A percentile compares a stretch with the other conserved stretches of the same genome.
Evolutionary conservation across 2,797 vertebrate genomes (phyloP).

Genomic region (Oophaga sylvatica): DNA sequence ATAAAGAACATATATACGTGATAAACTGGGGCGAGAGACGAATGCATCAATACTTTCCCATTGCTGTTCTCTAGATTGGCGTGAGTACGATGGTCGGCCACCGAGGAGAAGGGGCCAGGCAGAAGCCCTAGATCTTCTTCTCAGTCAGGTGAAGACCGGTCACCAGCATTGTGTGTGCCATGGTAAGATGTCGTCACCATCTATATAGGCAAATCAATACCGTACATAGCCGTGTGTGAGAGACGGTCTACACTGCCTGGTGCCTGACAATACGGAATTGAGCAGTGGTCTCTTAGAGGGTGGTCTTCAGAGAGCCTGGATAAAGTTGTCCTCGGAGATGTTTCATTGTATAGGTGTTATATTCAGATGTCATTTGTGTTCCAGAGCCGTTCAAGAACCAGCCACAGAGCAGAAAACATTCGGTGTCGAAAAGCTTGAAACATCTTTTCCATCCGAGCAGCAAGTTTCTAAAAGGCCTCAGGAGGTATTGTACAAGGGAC

Average conservation of each 20-base stretch:
- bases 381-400: constrained; percentile 87
- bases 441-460: constrained; percentile 89
- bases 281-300: too few relatives aligned
- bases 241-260: not conserved
- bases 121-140: constrained; percentile 84
- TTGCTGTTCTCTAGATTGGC: constrained; percentile 79
- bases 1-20: not conserved
- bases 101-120: constrained; percentile 81
- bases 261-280: not conserved
- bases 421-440: constrained; percentile 89
- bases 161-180: constrained; percentile 87
- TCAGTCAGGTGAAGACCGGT: constrained; percentile 84
- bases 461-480: constrained; percentile 90
- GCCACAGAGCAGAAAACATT: constrained; percentile 86
- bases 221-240: not conserved
- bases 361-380: constrained; percentile 50
- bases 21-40: not conserved
- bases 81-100: constrained; percentile 79
- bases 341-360: not conserved
- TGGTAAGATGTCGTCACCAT: constrained; percentile 72
- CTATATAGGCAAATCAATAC: too few relatives aligned
- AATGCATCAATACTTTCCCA: not conserved
- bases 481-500: constrained; percentile 76
- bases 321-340: too few relatives aligned
- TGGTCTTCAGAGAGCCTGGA: too few relatives aligned